Percentiles rank a stretch among this genome's conserved stretches.
phyloP scores from a whole-genome alignment of 2,888 invertebrate genomes.

The Rugalucina vietnamica region DNA sequence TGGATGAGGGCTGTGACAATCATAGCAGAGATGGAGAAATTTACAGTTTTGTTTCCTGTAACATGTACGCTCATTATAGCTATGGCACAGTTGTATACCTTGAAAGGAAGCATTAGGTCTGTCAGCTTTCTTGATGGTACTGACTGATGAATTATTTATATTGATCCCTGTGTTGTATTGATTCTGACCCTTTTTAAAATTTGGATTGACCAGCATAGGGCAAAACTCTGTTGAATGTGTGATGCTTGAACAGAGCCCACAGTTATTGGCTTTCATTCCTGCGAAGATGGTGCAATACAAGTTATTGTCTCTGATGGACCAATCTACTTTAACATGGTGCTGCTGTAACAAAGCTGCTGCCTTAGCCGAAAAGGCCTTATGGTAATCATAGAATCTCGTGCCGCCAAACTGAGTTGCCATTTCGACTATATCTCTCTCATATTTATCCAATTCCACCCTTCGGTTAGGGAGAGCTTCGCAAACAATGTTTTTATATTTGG shows the following conservation, averaged over 20 bases:
- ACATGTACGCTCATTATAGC: background rate
- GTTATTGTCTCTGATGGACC: background rate
- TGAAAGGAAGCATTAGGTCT: background rate
- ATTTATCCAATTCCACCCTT: background rate
- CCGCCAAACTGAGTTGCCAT: background rate
- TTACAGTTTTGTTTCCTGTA: background rate
- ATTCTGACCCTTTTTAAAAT: background rate
- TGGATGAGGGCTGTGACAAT: background rate
- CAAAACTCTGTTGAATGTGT: background rate
- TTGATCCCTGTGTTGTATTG: background rate
- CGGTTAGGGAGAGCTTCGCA: background rate
- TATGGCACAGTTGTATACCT: background rate
- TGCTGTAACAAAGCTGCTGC: background rate
- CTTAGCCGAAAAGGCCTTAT: background rate
- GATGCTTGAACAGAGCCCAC: background rate
- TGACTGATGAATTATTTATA: background rate
- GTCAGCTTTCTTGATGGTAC: background rate
- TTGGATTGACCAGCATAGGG: background rate
- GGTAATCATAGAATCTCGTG: background rate
- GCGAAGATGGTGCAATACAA: background rate
- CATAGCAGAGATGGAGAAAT: background rate
- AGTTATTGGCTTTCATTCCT: background rate
- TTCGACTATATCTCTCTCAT: background rate
- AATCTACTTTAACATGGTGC: background rate
- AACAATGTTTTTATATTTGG: background rate